phyloP scores from a whole-genome alignment of 2,113 vertebrate species.

The Jaculus jaculus region DNA sequence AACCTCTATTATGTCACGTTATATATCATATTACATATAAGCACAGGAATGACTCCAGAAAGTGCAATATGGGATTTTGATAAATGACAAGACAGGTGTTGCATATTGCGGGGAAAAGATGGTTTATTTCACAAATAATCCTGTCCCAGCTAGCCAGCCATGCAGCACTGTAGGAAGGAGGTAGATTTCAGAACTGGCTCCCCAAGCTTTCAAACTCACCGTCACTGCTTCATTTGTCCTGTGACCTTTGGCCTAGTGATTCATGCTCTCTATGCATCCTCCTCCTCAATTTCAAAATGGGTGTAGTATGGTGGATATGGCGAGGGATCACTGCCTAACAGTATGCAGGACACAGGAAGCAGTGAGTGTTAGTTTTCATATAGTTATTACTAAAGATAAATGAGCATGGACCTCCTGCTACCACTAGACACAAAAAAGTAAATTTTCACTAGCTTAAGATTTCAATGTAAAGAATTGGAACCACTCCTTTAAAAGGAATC shows the following conservation, averaged over 20 bases:
- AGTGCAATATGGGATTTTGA: background rate
- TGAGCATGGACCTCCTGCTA: background rate
- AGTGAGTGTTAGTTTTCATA: background rate
- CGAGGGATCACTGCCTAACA: background rate
- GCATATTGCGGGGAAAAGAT: background rate
- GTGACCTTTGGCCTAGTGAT: background rate
- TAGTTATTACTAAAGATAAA: background rate
- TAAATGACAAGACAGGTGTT: background rate
- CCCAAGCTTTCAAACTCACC: background rate
- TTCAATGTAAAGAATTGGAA: conserved; percentile 25
- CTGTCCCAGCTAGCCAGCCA: background rate
- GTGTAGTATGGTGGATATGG: background rate
- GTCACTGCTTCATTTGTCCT: background rate
- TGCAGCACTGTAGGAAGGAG: background rate
- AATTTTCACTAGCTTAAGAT: background rate
- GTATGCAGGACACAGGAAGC: background rate
- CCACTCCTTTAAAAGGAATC: background rate
- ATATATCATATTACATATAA: too few relatives aligned
- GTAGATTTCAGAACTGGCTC: background rate
- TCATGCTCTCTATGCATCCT: background rate
- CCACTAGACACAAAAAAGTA: background rate
- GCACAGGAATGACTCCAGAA: too few relatives aligned
- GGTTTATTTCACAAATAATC: background rate
- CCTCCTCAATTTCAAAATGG: background rate
- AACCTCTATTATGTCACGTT: background rate